phyloP scores from a whole-genome alignment of 2,797 vertebrate genomes.

The Perodicticus potto region DNA sequence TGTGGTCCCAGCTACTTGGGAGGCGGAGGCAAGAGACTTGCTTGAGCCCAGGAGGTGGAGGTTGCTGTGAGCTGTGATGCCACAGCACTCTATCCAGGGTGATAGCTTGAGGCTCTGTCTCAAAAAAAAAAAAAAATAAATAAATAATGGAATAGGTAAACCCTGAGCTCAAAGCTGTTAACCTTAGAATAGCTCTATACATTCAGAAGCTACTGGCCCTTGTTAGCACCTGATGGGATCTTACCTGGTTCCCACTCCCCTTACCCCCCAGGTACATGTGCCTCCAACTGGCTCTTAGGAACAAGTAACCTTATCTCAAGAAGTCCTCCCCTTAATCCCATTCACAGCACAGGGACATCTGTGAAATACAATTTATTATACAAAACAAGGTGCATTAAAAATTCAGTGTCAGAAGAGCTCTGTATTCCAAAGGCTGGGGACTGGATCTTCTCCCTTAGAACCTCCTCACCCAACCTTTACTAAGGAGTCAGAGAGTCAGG shows the following conservation, averaged over 20 bases:
- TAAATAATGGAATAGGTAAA: background rate
- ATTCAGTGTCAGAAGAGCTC: constrained; percentile 70
- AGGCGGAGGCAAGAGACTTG: too few relatives aligned
- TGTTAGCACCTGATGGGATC: background rate
- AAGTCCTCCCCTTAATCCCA: background rate
- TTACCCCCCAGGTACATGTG: too few relatives aligned
- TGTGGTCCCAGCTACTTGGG: too few relatives aligned
- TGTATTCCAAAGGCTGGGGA: constrained; percentile 33
- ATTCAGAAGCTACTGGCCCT: constrained; percentile 12
- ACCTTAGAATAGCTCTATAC: background rate
- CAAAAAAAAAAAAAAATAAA: too few relatives aligned
- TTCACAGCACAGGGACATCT: constrained; percentile 57
- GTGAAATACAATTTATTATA: constrained; percentile 83
- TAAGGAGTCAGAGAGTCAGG: constrained; percentile 27
- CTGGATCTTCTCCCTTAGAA: constrained; percentile 30
- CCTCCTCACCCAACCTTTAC: background rate
- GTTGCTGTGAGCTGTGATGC: too few relatives aligned
- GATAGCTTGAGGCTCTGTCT: too few relatives aligned
- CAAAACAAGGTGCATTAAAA: constrained; percentile 80
- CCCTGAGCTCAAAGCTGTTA: background rate
- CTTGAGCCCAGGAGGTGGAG: too few relatives aligned
- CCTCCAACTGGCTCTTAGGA: background rate
- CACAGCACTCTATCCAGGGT: too few relatives aligned
- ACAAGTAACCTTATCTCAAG: background rate
- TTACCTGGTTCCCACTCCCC: background rate